Percentiles rank a stretch among this genome's conserved stretches.
These are phyloP conservation scores for Cryptomyrus ogoouensis DNA, from an alignment of 2,113 vertebrate genomes.

Conservation along the genomic window DNA sequence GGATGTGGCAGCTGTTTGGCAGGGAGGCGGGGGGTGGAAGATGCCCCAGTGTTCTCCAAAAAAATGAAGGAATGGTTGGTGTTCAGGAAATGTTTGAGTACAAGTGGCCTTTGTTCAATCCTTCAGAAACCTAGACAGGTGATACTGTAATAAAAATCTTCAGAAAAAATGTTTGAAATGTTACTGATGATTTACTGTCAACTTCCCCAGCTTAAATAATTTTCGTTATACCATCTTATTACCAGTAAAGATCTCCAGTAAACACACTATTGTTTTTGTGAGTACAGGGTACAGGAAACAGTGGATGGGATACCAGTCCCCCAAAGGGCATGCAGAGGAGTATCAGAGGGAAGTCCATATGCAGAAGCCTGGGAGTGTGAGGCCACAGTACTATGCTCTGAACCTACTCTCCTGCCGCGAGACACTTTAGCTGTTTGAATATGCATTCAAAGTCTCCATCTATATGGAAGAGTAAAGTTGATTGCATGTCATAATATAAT, in stretches of 20 bases:
- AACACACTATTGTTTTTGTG: background rate
- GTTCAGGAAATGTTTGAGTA: slow-evolving; percentile 22
- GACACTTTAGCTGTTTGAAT: background rate
- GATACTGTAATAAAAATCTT: background rate
- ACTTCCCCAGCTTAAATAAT: background rate
- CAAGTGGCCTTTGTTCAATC: slow-evolving; percentile 37
- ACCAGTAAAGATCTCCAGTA: background rate
- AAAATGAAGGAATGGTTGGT: slow-evolving; percentile 24
- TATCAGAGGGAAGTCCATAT: background rate
- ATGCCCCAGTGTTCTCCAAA: background rate
- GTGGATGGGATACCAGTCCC: background rate
- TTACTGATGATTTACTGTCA: background rate
- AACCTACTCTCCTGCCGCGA: background rate
- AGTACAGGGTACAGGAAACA: background rate
- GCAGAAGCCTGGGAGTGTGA: background rate
- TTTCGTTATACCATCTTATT: background rate
- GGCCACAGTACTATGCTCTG: background rate
- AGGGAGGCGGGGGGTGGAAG: background rate
- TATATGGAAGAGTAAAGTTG: background rate
- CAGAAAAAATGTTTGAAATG: background rate
- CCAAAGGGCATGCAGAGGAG: background rate
- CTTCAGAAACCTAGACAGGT: background rate
- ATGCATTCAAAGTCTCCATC: background rate
- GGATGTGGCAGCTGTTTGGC: background rate
- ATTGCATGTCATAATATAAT: background rate